Conservation (phyloP, 2,113 vertebrate genomes). For the Prinia subflava region DNA sequence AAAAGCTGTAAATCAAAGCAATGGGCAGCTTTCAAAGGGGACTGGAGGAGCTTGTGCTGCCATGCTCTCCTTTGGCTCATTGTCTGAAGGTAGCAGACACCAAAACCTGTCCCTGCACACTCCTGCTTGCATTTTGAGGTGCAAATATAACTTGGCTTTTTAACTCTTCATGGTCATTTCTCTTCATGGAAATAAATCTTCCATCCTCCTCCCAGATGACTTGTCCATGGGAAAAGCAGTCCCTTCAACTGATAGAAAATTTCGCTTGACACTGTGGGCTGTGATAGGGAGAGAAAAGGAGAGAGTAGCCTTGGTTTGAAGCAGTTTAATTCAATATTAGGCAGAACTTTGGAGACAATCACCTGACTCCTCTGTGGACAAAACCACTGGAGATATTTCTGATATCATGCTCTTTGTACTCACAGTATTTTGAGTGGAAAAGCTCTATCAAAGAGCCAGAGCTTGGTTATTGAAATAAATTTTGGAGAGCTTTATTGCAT, state of each 20-base stretch:
- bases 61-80: neutral
- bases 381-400: neutral
- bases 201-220: neutral
- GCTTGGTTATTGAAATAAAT: neutral
- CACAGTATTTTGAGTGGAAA: neutral
- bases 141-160: neutral
- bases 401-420: neutral
- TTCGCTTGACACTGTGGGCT: neutral
- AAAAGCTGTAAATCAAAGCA: conserved; percentile 37
- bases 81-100: neutral
- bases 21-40: neutral
- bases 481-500: neutral
- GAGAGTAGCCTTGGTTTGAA: neutral
- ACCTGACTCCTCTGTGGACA: neutral
- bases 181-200: neutral
- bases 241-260: neutral
- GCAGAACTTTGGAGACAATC: neutral
- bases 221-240: neutral
- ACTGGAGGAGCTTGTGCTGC: neutral
- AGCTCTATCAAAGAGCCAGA: neutral
- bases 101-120: neutral
- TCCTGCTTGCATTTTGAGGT: neutral
- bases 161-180: neutral
- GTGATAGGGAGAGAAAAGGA: neutral
- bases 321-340: neutral